Percentiles rank a stretch among this genome's conserved stretches.
Conservation (phyloP, 2,113 vertebrate genomes). For the Eira barbara region DNA sequence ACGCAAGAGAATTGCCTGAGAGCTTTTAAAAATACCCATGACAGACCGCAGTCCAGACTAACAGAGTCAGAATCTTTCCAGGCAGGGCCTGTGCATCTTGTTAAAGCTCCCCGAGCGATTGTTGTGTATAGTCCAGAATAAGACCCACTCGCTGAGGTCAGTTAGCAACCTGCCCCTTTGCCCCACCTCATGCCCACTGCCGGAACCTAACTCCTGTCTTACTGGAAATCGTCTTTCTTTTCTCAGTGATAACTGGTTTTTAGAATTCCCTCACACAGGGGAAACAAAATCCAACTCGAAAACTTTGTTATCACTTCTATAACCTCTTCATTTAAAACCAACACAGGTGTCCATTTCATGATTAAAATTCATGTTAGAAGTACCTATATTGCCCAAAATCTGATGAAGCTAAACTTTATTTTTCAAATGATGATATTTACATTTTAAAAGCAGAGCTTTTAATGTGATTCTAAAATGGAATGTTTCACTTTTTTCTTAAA, state of each 20-base stretch:
- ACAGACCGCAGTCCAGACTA: neutral
- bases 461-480: neutral
- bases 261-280: neutral
- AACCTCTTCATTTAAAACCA: neutral
- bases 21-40: neutral
- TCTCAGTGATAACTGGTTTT: neutral
- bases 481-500: neutral
- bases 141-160: neutral
- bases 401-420: neutral
- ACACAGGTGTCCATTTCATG: neutral
- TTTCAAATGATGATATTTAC: neutral
- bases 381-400: neutral
- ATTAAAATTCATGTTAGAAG: neutral
- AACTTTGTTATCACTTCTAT: neutral
- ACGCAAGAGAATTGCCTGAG: neutral
- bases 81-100: no score
- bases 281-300: neutral
- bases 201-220: neutral
- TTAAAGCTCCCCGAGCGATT: neutral
- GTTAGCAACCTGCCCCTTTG: neutral
- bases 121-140: neutral
- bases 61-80: neutral
- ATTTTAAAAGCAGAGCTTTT: neutral
- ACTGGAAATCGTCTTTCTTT: neutral
- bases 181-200: neutral